Conservation (phyloP, 2,113 vertebrate species). For the Cololabis saira region DNA sequence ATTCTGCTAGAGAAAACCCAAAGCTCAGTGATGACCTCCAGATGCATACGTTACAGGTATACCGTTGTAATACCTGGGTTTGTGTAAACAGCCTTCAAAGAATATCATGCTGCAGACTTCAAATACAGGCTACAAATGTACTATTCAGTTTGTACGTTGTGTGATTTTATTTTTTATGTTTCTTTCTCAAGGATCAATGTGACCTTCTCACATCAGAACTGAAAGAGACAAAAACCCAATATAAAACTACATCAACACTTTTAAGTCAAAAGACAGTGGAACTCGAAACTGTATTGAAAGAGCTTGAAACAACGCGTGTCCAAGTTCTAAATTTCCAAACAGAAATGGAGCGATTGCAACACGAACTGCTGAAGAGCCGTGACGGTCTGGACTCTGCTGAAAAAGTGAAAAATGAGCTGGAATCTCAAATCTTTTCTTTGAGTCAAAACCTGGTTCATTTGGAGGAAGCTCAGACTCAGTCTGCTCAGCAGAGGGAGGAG, state of each 20-base stretch:
- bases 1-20: conserved; percentile 56
- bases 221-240: conserved; percentile 63
- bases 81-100: neutral
- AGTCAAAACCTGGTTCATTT: conserved; percentile 63
- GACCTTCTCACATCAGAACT: conserved; percentile 70
- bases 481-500: conserved; percentile 64
- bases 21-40: conserved; percentile 46
- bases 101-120: neutral
- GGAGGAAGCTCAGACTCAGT: conserved; percentile 72
- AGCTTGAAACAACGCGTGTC: conserved; percentile 36
- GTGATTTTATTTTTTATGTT: neutral
- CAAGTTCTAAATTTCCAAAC: conserved; percentile 34
- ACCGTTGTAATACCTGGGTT: neutral
- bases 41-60: conserved; percentile 58
- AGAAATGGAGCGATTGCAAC: conserved; percentile 55
- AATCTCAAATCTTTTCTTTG: conserved; percentile 67
- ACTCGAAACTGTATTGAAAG: conserved; percentile 29
- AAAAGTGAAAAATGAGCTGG: conserved; percentile 76
- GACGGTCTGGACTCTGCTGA: conserved; percentile 58
- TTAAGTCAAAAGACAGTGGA: conserved; percentile 66
- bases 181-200: conserved; percentile 65
- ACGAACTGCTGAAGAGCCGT: conserved; percentile 68
- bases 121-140: neutral
- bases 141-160: neutral
- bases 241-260: conserved; percentile 51